These are phyloP conservation scores for Cebus imitator DNA, from an alignment of 2,113 vertebrate genomes.

Conservation along the genomic window DNA sequence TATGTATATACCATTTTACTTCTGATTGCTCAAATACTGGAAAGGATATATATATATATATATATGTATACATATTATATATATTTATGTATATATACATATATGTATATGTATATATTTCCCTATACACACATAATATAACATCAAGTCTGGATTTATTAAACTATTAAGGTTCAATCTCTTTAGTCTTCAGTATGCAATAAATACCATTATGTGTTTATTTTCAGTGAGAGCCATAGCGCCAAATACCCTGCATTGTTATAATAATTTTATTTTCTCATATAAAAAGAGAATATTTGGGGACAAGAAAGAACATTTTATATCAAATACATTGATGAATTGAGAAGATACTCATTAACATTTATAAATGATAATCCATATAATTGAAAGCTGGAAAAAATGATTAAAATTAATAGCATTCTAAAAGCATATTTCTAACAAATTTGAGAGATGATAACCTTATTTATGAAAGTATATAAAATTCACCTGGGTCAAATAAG, in stretches of 20 bases:
- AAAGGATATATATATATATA: conserved; percentile 3
- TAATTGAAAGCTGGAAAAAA: conserved; percentile 41
- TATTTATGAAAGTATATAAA: conserved; percentile 33
- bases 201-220: background rate
- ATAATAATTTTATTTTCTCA: background rate
- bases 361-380: background rate
- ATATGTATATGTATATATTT: background rate
- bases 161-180: background rate
- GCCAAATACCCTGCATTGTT: background rate
- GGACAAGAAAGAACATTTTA: background rate
- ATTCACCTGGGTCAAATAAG: conserved; percentile 49
- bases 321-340: background rate
- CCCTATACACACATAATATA: background rate
- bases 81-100: background rate
- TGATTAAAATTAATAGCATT: conserved; percentile 2
- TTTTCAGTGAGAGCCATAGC: background rate
- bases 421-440: background rate
- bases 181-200: background rate
- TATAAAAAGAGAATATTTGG: background rate
- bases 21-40: conserved; percentile 68
- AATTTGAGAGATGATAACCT: conserved; percentile 40
- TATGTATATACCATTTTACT: conserved; percentile 63
- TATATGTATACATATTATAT: background rate
- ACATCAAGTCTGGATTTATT: conserved; percentile 37
- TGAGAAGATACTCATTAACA: background rate